Conservation (phyloP, 2,113 vertebrate genomes). For the Spea multiplicata region DNA sequence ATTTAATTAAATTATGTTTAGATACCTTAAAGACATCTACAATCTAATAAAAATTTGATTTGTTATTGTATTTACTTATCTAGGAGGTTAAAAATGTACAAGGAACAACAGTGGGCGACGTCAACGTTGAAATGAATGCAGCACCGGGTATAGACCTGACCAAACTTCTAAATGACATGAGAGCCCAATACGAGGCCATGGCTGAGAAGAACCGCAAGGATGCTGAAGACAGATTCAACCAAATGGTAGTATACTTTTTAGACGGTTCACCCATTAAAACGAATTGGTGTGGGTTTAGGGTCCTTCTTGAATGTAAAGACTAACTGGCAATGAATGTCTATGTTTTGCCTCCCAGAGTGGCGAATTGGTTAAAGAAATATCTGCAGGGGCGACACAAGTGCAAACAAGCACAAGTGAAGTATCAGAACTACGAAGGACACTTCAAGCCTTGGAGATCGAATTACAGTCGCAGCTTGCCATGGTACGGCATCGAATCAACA, state of each 20-base stretch:
- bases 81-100: conserved; percentile 78
- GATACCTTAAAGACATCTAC: too few species aligned
- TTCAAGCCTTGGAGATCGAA: conserved; percentile 69
- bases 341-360: conserved; percentile 53
- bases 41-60: too few species aligned
- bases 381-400: conserved; percentile 49
- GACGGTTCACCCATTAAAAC: neutral
- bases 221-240: conserved; percentile 77
- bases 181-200: conserved; percentile 76
- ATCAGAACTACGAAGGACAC: conserved; percentile 59
- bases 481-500: conserved; percentile 57
- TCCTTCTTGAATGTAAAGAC: neutral
- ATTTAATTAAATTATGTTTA: too few species aligned
- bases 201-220: conserved; percentile 79
- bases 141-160: conserved; percentile 76
- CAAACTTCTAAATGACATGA: conserved; percentile 74
- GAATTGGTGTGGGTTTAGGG: neutral
- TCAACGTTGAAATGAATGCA: conserved; percentile 85
- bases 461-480: conserved; percentile 55
- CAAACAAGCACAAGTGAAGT: conserved; percentile 54
- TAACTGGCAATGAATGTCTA: neutral
- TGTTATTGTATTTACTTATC: neutral
- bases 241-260: conserved; percentile 25
- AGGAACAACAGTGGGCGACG: conserved; percentile 66
- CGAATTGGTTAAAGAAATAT: conserved; percentile 57